phyloP scores from a whole-genome alignment of 2,797 vertebrate genomes.

The Neosalanx taihuensis region DNA sequence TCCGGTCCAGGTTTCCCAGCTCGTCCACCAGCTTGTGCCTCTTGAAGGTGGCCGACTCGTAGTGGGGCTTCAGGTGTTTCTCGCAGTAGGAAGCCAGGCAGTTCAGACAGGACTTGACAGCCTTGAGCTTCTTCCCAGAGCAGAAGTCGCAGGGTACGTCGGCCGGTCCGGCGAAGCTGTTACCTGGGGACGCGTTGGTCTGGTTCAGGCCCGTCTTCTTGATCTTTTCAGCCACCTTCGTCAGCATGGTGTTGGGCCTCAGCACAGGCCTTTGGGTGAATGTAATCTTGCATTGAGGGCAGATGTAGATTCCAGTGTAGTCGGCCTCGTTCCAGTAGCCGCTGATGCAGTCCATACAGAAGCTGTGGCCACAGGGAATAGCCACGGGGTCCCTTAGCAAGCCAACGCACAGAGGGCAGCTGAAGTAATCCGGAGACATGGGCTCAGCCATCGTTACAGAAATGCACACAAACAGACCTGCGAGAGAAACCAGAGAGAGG shows the following conservation, averaged over 20 bases:
- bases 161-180: conserved; percentile 52
- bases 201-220: conserved; percentile 72
- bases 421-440: conserved; percentile 77
- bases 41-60: conserved; percentile 73
- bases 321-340: conserved; percentile 82
- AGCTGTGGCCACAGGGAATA: conserved; percentile 86
- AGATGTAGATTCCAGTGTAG: conserved; percentile 77
- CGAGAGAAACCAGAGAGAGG: not conserved
- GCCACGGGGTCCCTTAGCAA: conserved; percentile 80
- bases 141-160: conserved; percentile 81
- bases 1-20: conserved; percentile 74
- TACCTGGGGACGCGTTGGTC: conserved; percentile 38
- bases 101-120: conserved; percentile 78
- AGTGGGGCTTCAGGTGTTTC: conserved; percentile 77
- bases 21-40: conserved; percentile 79
- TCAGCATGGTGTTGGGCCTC: conserved; percentile 78
- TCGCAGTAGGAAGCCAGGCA: conserved; percentile 80
- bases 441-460: conserved; percentile 73
- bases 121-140: conserved; percentile 70
- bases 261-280: conserved; percentile 81
- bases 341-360: conserved; percentile 85
- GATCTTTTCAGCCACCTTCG: conserved; percentile 81
- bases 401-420: conserved; percentile 78
- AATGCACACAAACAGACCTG: conserved; percentile 49
- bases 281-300: conserved; percentile 81